Evolutionary conservation across 2,797 vertebrate genomes (phyloP).

Genomic region (Peromyscus melanophrys): DNA sequence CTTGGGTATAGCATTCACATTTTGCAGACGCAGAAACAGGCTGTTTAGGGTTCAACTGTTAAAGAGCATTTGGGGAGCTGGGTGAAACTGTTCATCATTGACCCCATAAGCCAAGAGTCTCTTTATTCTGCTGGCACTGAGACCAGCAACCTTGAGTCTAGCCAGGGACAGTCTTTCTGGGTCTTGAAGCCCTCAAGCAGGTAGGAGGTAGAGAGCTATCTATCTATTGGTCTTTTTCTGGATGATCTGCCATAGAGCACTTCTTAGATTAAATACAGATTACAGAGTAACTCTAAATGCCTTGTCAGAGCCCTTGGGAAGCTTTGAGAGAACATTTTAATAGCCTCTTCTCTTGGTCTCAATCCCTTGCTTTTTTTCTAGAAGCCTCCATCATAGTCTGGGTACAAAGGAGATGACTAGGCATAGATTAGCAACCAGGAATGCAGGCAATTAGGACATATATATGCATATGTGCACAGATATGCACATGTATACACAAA

Average conservation of each 20-base stretch:
- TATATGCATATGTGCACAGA: rapidly evolving
- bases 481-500: rapidly evolving
- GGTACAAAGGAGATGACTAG: neutral
- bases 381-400: neutral
- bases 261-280: conserved; percentile 65
- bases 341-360: neutral
- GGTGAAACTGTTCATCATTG: rapidly evolving
- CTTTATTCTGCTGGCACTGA: rapidly evolving
- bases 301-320: conserved; percentile 2
- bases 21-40: neutral
- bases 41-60: neutral
- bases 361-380: neutral
- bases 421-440: neutral
- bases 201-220: rapidly evolving
- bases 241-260: conserved; percentile 49
- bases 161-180: rapidly evolving
- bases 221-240: neutral
- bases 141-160: rapidly evolving
- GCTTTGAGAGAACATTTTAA: neutral
- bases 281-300: neutral
- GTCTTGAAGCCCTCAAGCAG: neutral
- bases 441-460: neutral
- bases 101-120: neutral
- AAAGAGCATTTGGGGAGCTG: rapidly evolving
- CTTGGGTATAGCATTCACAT: rapidly evolving